Percentiles rank a stretch among this genome's conserved stretches.
Evolutionary conservation across 2,113 vertebrate species (phyloP).

Genomic region (Ageneiosus marmoratus): DNA sequence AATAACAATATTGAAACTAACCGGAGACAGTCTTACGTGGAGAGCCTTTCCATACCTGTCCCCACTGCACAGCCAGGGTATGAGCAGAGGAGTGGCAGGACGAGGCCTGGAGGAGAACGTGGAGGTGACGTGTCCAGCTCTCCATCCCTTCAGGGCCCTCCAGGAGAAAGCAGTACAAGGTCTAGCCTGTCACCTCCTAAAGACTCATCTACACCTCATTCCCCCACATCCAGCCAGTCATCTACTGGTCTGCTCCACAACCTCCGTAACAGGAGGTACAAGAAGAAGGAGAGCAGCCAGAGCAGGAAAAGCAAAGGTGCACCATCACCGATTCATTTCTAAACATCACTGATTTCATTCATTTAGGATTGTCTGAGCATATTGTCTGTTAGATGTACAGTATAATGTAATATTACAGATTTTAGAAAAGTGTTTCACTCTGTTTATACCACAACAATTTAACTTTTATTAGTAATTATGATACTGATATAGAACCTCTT

Average conservation of each 20-base stretch:
- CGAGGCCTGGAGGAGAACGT: slow-evolving; percentile 61
- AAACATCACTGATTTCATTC: not conserved
- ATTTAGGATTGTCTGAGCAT: no score
- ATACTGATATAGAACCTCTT: not conserved
- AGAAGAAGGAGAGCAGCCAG: slow-evolving; percentile 66
- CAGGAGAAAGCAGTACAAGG: slow-evolving; percentile 62
- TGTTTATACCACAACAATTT: not conserved
- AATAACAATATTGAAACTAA: slow-evolving; percentile 43
- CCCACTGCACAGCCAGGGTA: slow-evolving; percentile 32
- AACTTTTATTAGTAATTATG: not conserved
- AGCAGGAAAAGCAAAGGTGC: slow-evolving; percentile 71
- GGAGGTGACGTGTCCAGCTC: slow-evolving; percentile 71
- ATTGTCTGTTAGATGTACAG: no score
- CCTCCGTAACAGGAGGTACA: slow-evolving; percentile 70
- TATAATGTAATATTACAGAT: not conserved
- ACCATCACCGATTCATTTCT: not conserved
- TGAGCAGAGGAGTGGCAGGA: slow-evolving; percentile 47
- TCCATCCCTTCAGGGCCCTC: slow-evolving; percentile 66
- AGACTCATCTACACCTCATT: slow-evolving; percentile 64
- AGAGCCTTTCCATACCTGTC: slow-evolving; percentile 58
- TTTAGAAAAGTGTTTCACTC: not conserved
- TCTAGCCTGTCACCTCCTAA: slow-evolving; percentile 60
- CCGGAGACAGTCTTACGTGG: slow-evolving; percentile 46
- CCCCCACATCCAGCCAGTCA: slow-evolving; percentile 63
- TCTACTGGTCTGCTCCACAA: slow-evolving; percentile 68